Evolutionary conservation across 2,797 vertebrate genomes (phyloP), one percentile per base, ranked within the genome.

Genomic region (Aplochiton taeniatus): DNA sequence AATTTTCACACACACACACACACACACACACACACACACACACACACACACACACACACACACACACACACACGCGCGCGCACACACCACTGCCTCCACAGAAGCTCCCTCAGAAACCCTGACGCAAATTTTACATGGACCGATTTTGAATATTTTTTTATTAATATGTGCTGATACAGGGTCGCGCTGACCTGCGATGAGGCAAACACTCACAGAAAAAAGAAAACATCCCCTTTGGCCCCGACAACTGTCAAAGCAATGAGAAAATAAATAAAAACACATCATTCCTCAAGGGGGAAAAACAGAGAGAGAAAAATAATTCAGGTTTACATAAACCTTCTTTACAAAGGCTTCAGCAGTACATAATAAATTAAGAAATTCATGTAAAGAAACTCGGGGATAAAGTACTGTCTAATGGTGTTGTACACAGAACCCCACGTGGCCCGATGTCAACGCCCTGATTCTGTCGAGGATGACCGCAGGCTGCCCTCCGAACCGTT

Each of bases 131-230:
- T 31, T 73, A 65, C 16, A 55, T 41, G 11, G 44, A 31, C 77
- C 65, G 66, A 79, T 80, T 89, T 88, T 80, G 73, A 79, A 81
- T 65, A 60, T 66, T 78, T 75, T 91, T 90, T 91, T 89, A 90
- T 90, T 89, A 88, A 83, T 88, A 89, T 90, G 87, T 90, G 84
- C 83, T 87, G 84, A 92, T 86, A 90, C 89, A 91, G 89, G 87
- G 90, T 90, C 77, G 45, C 79, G 82, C 69, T 85, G 85, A 90
- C 89, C 89, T 85, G 87, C 81, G 67, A 85, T 83, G 85, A 87
- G 46, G 80, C 78, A 84, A 87, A 91, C 78, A 84, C 84, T 88
- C 81, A 87, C 83, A 87, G 80, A 88, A 87, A 88, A 86, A 31
- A 31, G 2, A 14, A 31, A 31, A 68, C 73, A 75, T 78, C 79